Base-by-base conservation (phyloP, 2,888 invertebrate species). In the Ectropis crepuscularia region DNA sequence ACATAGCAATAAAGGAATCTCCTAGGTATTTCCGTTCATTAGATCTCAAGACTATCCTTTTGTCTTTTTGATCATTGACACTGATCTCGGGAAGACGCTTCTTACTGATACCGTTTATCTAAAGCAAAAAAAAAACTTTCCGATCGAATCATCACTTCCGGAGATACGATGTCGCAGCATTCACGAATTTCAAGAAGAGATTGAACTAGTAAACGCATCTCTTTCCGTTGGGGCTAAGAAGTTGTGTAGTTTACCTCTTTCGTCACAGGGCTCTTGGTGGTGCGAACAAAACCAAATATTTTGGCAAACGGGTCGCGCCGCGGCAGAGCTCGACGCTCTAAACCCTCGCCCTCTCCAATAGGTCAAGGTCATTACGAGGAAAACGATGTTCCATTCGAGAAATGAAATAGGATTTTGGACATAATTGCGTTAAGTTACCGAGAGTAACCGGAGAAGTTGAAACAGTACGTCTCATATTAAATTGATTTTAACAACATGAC, bases 351-450 rank as follows among this genome's bases (percentile, higher is more conserved):
- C 64, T 60, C 46, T 50, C 53, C 60, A 57, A 65, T 57, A 65
- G 64, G 57, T 65, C 64, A 65, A 65, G 64, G 64, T 65, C 64
- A 49, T 65, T 57, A 57, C 57, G 47, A 43, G 64, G 64, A 57
- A 61, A 65, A 61, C 60, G 53, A 61, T 61, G 60, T 61, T 65
- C 53, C 60, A 57, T 61, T 65, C 64, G 60, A 43, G 38, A 61
- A 64, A 65, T 60, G 48, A 57, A 65, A 64, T 64, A 43, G 64
- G 60, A 53, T 65, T 60, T 61, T 60, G 60, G 59, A 57, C 64
- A 53, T 65, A 65, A 65, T 57, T 57, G 48, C 53, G 60, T 65
- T 60, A 64, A 64, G 60, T 53, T 47, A 50, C 54, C 55, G 28
- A 53, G 64, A 60, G 55, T 64, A 59, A 50, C 54, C 38, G 41